These are phyloP conservation scores for Tachina grossa DNA, from an alignment of 2,888 invertebrate species.

Conservation along the genomic window DNA sequence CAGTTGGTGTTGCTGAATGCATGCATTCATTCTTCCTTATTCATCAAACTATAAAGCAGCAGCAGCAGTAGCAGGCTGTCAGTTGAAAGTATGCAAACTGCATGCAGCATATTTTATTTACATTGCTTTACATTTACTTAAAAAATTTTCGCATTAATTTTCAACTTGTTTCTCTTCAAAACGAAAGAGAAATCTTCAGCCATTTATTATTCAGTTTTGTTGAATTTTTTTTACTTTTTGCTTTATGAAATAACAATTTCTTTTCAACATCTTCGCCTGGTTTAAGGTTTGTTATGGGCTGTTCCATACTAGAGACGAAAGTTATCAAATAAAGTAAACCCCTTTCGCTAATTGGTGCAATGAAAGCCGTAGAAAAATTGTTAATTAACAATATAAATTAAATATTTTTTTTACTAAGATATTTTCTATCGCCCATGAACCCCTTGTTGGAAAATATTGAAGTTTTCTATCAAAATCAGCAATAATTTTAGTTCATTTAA, in stretches of 20 bases:
- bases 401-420: no score
- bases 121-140: constrained; percentile 64
- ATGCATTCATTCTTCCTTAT: constrained; percentile 20
- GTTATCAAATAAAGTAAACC: no score
- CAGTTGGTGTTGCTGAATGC: not conserved
- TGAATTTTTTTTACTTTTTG: constrained; percentile 17
- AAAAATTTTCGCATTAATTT: constrained; percentile 63
- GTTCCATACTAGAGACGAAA: constrained; percentile 24
- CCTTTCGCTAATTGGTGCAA: no score
- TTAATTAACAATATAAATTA: no score
- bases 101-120: constrained; percentile 64
- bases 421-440: no score
- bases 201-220: constrained; percentile 65
- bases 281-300: not conserved
- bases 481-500: no score
- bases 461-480: no score
- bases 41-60: constrained; percentile 45
- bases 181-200: constrained; percentile 63
- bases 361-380: no score
- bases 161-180: constrained; percentile 56
- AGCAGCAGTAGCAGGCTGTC: constrained; percentile 44
- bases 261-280: constrained; percentile 7
- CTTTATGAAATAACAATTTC: constrained; percentile 42
- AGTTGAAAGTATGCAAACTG: constrained; percentile 38
- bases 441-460: no score